Evolutionary conservation across 2,797 vertebrate species (phyloP).

Genomic region (Alfaro cultratus): DNA sequence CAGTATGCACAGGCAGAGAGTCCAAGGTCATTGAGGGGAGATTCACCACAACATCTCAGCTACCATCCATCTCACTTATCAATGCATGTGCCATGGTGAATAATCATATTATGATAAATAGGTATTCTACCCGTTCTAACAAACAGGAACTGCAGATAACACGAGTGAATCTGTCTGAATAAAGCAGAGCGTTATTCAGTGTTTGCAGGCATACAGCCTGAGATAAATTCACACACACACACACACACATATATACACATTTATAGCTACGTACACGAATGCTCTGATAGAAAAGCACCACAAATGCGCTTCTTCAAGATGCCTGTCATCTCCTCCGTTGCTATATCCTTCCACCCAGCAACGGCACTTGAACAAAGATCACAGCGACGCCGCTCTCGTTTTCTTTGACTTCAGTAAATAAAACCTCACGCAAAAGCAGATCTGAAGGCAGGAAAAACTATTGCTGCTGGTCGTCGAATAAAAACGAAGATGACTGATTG

Average conservation of each 20-base stretch:
- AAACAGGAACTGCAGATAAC: constrained; percentile 65
- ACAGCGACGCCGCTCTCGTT: constrained; percentile 35
- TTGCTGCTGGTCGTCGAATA: constrained; percentile 32
- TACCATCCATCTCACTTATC: constrained; percentile 81
- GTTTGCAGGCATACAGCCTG: constrained; percentile 37
- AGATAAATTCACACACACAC: constrained; percentile 36
- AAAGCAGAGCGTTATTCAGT: constrained; percentile 28
- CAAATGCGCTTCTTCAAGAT: constrained; percentile 11
- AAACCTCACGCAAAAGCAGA: constrained; percentile 39
- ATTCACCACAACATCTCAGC: constrained; percentile 54
- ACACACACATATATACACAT: constrained; percentile 12
- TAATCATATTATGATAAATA: constrained; percentile 78
- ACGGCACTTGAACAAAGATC: constrained; percentile 35
- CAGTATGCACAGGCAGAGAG: constrained; percentile 50
- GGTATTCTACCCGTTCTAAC: constrained; percentile 56
- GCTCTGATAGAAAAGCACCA: background rate
- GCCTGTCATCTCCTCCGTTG: constrained; percentile 33
- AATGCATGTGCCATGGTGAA: constrained; percentile 69
- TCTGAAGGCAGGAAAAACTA: constrained; percentile 20
- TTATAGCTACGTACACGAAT: background rate
- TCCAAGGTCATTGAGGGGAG: constrained; percentile 77
- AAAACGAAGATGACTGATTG: constrained; percentile 9
- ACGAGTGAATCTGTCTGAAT: constrained; percentile 62
- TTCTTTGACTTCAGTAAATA: constrained; percentile 51
- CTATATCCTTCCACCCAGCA: constrained; percentile 28